These are phyloP conservation scores for Listronotus oregonensis DNA, from an alignment of 1,140 invertebrate species.

Conservation along the genomic window DNA sequence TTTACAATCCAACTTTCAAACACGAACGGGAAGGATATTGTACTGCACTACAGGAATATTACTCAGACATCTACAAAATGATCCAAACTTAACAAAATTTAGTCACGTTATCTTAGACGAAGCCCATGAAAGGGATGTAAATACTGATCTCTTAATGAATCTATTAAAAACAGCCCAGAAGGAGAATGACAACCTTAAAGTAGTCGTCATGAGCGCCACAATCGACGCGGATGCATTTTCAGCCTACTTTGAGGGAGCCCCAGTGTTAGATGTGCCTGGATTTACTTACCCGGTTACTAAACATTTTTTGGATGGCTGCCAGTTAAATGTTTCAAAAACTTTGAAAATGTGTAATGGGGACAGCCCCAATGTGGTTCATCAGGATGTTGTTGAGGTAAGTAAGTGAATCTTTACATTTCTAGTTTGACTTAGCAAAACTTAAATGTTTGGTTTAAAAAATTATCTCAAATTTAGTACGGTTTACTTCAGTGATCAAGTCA, in stretches of 20 bases:
- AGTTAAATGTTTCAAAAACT: conserved; percentile 42
- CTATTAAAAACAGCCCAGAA: conserved; percentile 60
- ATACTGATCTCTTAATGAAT: conserved; percentile 66
- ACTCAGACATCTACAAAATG: conserved; percentile 61
- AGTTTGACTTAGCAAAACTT: too few relatives aligned
- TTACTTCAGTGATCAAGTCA: too few relatives aligned
- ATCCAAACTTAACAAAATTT: conserved; percentile 58
- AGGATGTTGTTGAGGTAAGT: conserved; percentile 46
- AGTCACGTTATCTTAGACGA: conserved; percentile 80
- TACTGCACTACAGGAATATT: conserved; percentile 73
- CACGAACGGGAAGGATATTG: conserved; percentile 65
- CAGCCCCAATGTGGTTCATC: conserved; percentile 44
- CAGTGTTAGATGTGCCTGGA: conserved; percentile 52
- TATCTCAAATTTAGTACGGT: too few relatives aligned
- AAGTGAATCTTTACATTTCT: too few relatives aligned
- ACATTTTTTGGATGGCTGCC: conserved; percentile 59
- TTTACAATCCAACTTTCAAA: conserved; percentile 49
- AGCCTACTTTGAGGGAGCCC: conserved; percentile 62
- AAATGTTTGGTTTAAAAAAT: too few relatives aligned
- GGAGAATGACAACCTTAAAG: conserved; percentile 58
- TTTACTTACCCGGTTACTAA: conserved; percentile 63
- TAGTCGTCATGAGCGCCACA: conserved; percentile 76
- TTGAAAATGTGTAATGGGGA: conserved; percentile 41
- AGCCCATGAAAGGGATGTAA: conserved; percentile 73
- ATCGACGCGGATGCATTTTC: conserved; percentile 66